Percentiles rank a stretch among this genome's conserved stretches.
Conservation (phyloP, 2,888 invertebrate species). For the Netelia melanura region DNA sequence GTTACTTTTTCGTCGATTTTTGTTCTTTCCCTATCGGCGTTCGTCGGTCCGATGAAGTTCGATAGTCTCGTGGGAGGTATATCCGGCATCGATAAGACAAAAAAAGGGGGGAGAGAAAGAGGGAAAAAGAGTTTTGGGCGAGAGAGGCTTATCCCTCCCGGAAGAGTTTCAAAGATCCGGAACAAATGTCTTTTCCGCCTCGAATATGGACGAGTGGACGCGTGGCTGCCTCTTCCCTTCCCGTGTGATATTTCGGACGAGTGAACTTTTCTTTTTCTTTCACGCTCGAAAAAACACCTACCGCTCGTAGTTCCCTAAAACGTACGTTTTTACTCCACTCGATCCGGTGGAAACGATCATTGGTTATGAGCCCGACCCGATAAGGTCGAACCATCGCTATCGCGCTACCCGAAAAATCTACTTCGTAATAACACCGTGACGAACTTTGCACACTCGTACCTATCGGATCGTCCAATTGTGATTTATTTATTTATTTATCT, state of each 20-base stretch:
- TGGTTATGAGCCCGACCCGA: slow-evolving; percentile 6
- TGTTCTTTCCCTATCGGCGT: slow-evolving; percentile 26
- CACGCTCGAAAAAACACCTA: slow-evolving; percentile 4
- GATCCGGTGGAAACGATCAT: no score
- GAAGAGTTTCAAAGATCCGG: slow-evolving; percentile 34
- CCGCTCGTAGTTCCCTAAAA: slow-evolving; percentile 36
- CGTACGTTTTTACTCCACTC: slow-evolving; percentile 4
- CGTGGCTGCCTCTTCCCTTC: not conserved
- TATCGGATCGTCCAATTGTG: no score
- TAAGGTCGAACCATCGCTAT: slow-evolving; percentile 16
- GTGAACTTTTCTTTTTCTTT: slow-evolving; percentile 40
- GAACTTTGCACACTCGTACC: no score
- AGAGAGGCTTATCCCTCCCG: slow-evolving; percentile 19
- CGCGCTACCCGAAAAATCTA: no score
- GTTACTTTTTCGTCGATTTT: slow-evolving; percentile 6
- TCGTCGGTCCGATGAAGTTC: slow-evolving; percentile 30
- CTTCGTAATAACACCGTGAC: no score
- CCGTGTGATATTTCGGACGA: slow-evolving; percentile 29
- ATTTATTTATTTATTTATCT: no score
- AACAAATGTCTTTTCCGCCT: slow-evolving; percentile 56
- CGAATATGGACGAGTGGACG: slow-evolving; percentile 22
- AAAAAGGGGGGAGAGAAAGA: slow-evolving; percentile 6
- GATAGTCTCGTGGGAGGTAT: slow-evolving; percentile 19
- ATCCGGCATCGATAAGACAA: not conserved
- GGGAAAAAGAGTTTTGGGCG: slow-evolving; percentile 1